These are phyloP conservation scores for Sus cebifrons DNA, from an alignment of 2,797 vertebrate genomes.

Conservation along the genomic window DNA sequence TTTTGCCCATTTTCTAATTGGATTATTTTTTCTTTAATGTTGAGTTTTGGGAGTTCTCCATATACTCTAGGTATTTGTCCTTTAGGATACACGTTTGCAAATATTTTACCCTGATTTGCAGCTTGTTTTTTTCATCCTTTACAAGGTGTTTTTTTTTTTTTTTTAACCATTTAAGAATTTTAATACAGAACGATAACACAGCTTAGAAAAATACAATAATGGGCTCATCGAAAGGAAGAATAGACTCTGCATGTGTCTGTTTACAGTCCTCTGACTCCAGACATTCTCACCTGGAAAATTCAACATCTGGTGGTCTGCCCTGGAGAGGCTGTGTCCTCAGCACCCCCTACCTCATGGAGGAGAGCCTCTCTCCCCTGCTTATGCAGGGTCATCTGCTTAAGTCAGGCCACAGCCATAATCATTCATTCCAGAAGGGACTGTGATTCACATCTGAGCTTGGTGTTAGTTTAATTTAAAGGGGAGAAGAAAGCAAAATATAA, in stretches of 20 bases:
- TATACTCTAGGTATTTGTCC: neutral
- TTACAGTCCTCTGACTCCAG: neutral
- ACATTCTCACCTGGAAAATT: neutral
- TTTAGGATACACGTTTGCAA: neutral
- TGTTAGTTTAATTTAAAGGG: constrained; percentile 66
- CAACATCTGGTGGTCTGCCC: neutral
- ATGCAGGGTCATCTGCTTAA: neutral
- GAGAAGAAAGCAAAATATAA: constrained; percentile 30
- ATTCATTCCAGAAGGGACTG: constrained; percentile 68
- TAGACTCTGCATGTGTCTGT: neutral
- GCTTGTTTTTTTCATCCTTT: neutral
- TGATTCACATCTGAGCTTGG: constrained; percentile 49
- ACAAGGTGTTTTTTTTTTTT: too few relatives aligned
- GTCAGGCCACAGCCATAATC: constrained; percentile 61
- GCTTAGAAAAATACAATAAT: neutral
- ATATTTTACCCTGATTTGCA: neutral
- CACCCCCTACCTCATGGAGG: neutral
- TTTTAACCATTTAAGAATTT: neutral
- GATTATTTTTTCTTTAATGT: neutral
- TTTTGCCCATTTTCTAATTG: neutral
- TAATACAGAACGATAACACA: neutral
- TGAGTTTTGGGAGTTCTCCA: neutral
- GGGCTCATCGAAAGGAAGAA: neutral
- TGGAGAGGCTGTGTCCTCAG: neutral
- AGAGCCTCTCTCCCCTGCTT: neutral